phyloP scores from a whole-genome alignment of 2,113 vertebrate species.

The Bambusicola thoracicus region DNA sequence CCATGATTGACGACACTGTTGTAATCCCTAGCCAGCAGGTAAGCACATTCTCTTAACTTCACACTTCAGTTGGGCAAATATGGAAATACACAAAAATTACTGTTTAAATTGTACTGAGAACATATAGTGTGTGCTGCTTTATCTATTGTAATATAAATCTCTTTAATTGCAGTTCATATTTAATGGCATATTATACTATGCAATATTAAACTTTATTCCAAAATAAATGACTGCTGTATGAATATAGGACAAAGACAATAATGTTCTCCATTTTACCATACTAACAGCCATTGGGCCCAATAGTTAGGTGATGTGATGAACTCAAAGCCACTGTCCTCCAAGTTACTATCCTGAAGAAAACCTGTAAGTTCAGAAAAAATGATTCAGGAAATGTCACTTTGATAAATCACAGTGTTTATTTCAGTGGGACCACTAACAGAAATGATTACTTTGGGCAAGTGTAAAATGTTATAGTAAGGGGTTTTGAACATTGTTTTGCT shows the following conservation, averaged over 20 bases:
- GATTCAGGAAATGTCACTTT: neutral
- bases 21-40: constrained; percentile 89
- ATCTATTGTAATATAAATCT: neutral
- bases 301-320: neutral
- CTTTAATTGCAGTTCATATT: neutral
- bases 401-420: neutral
- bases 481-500: neutral
- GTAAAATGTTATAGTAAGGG: neutral
- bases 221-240: neutral
- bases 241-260: neutral
- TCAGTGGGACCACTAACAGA: neutral
- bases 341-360: neutral
- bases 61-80: neutral
- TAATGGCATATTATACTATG: neutral
- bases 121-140: fast-evolving
- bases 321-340: neutral
- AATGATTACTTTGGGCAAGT: neutral
- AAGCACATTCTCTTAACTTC: neutral
- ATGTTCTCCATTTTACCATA: neutral
- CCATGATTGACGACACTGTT: constrained; percentile 89
- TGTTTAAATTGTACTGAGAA: neutral
- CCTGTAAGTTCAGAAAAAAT: neutral
- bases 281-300: neutral
- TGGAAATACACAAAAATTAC: neutral
- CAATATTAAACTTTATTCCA: neutral